Conservation (phyloP, 2,797 vertebrate species). For the Rhinatrema bivittatum region DNA sequence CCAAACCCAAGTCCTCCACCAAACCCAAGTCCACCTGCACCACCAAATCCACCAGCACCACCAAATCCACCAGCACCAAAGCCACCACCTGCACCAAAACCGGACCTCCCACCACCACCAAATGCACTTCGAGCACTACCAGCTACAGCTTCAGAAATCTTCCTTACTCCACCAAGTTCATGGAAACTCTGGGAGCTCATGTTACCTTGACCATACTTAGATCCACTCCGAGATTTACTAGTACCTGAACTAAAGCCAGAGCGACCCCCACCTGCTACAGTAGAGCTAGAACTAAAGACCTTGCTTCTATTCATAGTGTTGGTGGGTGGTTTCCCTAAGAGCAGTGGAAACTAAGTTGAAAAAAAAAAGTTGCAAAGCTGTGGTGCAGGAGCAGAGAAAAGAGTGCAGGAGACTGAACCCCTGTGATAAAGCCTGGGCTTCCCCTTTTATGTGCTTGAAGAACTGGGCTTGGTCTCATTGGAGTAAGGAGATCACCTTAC, state of each 20-base stretch:
- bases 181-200: slow-evolving; percentile 42
- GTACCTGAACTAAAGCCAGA: slow-evolving; percentile 23
- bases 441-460: slow-evolving; percentile 13
- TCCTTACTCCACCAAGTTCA: slow-evolving; percentile 14
- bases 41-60: slow-evolving; percentile 12
- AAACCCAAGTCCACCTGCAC: slow-evolving; percentile 38
- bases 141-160: slow-evolving; percentile 28
- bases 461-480: slow-evolving; percentile 26
- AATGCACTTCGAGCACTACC: slow-evolving; percentile 36
- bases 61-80: slow-evolving; percentile 42
- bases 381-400: too few species aligned
- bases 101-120: slow-evolving; percentile 43
- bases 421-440: not conserved
- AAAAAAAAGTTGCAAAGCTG: too few species aligned
- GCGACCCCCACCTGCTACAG: not conserved
- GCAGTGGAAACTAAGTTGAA: too few species aligned
- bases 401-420: not conserved
- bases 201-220: not conserved
- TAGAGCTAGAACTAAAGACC: slow-evolving; percentile 16
- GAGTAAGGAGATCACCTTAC: slow-evolving; percentile 19
- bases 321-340: too few species aligned
- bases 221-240: not conserved
- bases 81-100: slow-evolving; percentile 39
- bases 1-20: slow-evolving; percentile 23
- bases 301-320: too few species aligned